These are phyloP conservation scores for Perizoma flavofasciatum DNA, from an alignment of 2,888 invertebrate species.

Conservation along the genomic window DNA sequence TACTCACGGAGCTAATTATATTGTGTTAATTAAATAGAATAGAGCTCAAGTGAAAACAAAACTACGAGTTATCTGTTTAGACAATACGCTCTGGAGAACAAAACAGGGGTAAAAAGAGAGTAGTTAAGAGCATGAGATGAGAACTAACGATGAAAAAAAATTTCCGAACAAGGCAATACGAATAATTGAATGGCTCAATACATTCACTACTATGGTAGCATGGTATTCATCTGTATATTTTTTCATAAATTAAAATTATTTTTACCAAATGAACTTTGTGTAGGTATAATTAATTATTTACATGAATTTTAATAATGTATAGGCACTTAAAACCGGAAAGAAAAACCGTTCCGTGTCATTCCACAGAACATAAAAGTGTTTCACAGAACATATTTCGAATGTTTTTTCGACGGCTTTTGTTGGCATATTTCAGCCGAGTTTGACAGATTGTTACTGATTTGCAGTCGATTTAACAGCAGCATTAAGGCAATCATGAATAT, in stretches of 20 bases:
- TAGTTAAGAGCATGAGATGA: constrained; percentile 1
- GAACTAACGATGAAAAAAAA: constrained; percentile 12
- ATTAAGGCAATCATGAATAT: too few species aligned
- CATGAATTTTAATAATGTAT: constrained; percentile 1
- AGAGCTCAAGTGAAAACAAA: constrained; percentile 22
- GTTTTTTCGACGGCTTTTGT: too few species aligned
- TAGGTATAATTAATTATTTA: constrained; percentile 10
- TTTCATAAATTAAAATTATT: constrained; percentile 13
- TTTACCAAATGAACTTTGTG: constrained; percentile 14
- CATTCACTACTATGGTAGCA: constrained; percentile 5
- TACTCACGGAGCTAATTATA: constrained; percentile 38
- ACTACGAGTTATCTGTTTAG: constrained; percentile 11
- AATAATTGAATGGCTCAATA: constrained; percentile 14
- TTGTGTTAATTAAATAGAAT: constrained; percentile 35
- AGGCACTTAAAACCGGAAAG: too few species aligned
- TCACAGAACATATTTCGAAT: too few species aligned
- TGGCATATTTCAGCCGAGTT: too few species aligned
- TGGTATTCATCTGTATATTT: constrained; percentile 11
- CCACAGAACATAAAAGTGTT: too few species aligned
- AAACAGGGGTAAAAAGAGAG: constrained; percentile 5
- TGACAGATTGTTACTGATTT: too few species aligned
- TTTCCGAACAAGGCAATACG: constrained; percentile 13
- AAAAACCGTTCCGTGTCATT: too few species aligned
- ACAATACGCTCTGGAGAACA: constrained; percentile 4
- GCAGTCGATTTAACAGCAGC: too few species aligned